Evolutionary conservation across 2,888 invertebrate genomes (phyloP), one percentile per base, ranked within the genome.

Genomic region (Xanthostigma xanthostigma): DNA sequence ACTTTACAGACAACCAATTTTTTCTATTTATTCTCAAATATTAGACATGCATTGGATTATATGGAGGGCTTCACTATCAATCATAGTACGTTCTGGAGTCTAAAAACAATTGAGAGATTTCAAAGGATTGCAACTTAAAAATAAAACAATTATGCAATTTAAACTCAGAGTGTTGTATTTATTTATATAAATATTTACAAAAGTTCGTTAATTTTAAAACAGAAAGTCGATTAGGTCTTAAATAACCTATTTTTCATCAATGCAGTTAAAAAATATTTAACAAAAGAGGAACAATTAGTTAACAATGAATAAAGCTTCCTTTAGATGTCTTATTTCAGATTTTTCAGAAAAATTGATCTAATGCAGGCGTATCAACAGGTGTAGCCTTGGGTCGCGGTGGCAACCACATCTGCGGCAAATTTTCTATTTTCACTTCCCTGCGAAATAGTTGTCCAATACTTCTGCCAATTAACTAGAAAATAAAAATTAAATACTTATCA

Each of bases 381-480:
- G 14, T 17, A 27, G 10, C 43, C 37, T 48, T 48, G n/a, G 56
- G 37, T 36, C 60, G 58, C n/a, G 14, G n/a, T 10, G 69, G 62
- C 46, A 71, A 62, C 49, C 70, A 69, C 68, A 88, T 75, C 11
- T 78, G 79, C 0, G 92, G 92, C 62, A 94, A 69, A 67, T 90
- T 84, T 53, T 84, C 78, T 56, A 93, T 91, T 67, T 83, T 82
- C 10, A 89, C 83, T 65, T 91, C 88, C 59, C 89, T 86, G 56
- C 85, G 84, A 68, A 93, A 93, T 52, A 88, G 69, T 64, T 93
- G 88, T 33, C 90, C 87, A 33, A 93, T 76, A 69, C 84, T 91
- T 58, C 84, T 76, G 0, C 89, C 89, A 58, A 90, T 83, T 51
- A 91, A 68, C 81, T 86, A 69, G 9, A 70, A 71, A 56, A 55